Base-by-base conservation (phyloP, 2,888 invertebrate genomes). In the Leucophora obtusa region DNA sequence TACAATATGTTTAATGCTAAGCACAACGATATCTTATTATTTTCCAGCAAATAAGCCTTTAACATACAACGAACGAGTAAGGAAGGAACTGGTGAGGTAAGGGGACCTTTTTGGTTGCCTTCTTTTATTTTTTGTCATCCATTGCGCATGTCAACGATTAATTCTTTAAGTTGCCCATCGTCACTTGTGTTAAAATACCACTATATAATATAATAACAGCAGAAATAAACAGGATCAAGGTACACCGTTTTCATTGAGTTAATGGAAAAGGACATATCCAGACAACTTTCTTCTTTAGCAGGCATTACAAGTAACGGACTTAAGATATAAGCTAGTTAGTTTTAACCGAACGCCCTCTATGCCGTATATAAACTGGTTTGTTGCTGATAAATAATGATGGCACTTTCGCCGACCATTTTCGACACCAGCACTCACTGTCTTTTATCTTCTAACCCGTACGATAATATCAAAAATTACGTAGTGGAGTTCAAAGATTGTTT, bases 1-100 rank as follows among this genome's bases (percentile, higher is more conserved):
- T 88, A 88, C 88, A 89, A 89, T 89, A 88, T 89, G 89, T 89
- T 88, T 88, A 88, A 88, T 89, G 87, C 87, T 87, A 77, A 81
- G 85, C 87, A 87, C 85, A 86, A 85, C 87, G 83, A 84, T 85
- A 85, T 84, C 85, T 83, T 84, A 82, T 85, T 84, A 85, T 84
- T 84, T 82, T 83, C 73, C 65, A 82, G 84, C 83, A 83, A 84
- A 84, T 82, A 79, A 83, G 83, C 70, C 78, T 83, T 84, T 80
- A 83, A 83, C 62, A 78, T 24, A 78, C 77, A 66, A 77, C 47
- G 28, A 54, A 28, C 9, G 56, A n/a, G 28, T 15, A 28, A 53
- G 18, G 69, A 81, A 54, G 10, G 71, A 21, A 24, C 11, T 35
- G 38, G 15, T 51, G 24, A 63, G 24, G 56, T 60, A 51, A 21